Conservation (phyloP, 2,888 invertebrate genomes). For the Xestia rhomboidea region DNA sequence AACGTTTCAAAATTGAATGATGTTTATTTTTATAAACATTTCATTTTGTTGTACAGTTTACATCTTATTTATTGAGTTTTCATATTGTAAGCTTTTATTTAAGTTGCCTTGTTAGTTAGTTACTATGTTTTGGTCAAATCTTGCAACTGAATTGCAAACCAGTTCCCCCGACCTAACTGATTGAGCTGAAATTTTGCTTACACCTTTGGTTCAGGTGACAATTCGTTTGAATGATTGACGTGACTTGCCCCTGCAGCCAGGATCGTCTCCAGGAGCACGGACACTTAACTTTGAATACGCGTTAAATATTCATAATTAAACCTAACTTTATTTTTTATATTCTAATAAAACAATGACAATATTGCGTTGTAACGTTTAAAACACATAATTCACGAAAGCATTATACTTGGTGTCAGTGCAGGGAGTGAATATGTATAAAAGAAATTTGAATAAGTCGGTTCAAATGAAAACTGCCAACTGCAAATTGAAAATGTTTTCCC, state of each 20-base stretch:
- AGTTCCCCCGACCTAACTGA: background rate
- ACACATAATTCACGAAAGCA: background rate
- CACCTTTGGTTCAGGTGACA: background rate
- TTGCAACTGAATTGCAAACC: background rate
- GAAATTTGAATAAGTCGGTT: background rate
- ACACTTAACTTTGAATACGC: background rate
- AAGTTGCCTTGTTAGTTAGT: background rate
- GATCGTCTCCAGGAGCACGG: background rate
- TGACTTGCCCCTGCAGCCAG: background rate
- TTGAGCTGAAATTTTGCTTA: background rate
- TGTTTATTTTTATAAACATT: background rate
- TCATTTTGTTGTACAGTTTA: background rate
- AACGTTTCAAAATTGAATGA: constrained; percentile 7
- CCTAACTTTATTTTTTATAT: too few species aligned
- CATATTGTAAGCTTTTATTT: background rate
- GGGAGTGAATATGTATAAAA: constrained; percentile 8
- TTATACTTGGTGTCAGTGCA: background rate
- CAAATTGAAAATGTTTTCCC: constrained; percentile 16
- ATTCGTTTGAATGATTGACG: background rate
- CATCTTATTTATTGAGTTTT: background rate
- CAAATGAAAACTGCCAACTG: constrained; percentile 10
- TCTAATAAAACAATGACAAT: background rate
- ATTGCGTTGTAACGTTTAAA: background rate
- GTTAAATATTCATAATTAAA: background rate
- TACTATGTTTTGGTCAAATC: background rate